Base-by-base conservation (phyloP, 2,113 vertebrate genomes). In the rabbit (Oryctolagus cuniculus) region DNA sequence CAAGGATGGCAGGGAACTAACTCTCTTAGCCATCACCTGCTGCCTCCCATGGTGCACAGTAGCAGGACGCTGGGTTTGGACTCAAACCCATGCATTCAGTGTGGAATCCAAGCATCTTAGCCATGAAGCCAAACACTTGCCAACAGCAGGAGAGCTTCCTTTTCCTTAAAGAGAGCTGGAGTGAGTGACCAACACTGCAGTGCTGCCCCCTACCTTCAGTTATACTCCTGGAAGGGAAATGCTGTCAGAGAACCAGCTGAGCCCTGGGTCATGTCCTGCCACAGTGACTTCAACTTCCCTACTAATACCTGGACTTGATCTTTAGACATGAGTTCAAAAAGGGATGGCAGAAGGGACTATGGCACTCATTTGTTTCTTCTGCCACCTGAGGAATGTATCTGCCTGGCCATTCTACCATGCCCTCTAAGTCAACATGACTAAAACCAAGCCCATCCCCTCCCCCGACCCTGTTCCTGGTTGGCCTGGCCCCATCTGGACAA, bases 341-440 rank as follows among this genome's bases (percentile, higher is more conserved):
- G 21, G 7, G 27, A 82, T 0, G 2, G n/a, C 49, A 36, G 51
- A 78, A 49, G 31, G 55, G 3, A 82, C 29, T 0, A 10, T 0
- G 13, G 38, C 2, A 19, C 25, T 61, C 3, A 17, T 7, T 82
- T 29, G 87, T 21, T 44, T 85, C 49, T 69, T 51, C 19, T 27
- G 5, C 29, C 16, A 55, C 21, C 49, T 1, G 6, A 67, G 27
- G 66, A 80, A n/a, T 4, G 0, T 0, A 22, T 13, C 11, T 0
- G 2, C 58, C 19, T 27, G 11, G 83, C 17, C 24, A 10, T 66
- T 31, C 24, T 17, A 10, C 36, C 72, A 7, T 3, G 15, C 12
- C 9, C 21, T n/a, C 17, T 3, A 67, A 34, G 15, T 36, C 73
- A 25, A 5, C 3, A 10, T 2, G n/a, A 38, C 49, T 34, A 5